These are phyloP conservation scores for Rhagoletis zephyria DNA, from an alignment of 1,140 invertebrate species.

Conservation along the genomic window DNA sequence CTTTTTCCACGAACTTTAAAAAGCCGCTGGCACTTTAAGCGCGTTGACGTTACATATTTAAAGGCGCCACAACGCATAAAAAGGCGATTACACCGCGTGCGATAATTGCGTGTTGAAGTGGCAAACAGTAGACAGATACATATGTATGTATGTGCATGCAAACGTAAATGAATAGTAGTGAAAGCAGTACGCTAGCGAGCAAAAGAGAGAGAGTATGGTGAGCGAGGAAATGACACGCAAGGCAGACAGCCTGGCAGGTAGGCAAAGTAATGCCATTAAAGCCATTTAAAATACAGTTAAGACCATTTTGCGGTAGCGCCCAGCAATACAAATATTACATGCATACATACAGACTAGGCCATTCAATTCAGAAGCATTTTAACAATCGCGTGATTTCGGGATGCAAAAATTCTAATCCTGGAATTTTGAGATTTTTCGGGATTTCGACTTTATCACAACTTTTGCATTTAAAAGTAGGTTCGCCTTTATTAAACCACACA, in stretches of 20 bases:
- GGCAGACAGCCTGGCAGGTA: neutral
- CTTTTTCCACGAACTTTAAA: neutral
- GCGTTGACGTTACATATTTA: conserved; percentile 30
- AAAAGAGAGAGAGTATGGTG: neutral
- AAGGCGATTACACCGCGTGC: conserved; percentile 1
- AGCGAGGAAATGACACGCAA: neutral
- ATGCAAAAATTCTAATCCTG: no score
- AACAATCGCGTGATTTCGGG: no score
- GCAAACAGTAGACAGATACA: conserved; percentile 12
- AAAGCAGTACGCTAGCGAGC: neutral
- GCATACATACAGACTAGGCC: neutral
- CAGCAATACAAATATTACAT: no score
- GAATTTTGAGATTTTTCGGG: no score
- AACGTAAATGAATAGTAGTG: neutral
- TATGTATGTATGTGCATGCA: no score
- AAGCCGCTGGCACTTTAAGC: neutral
- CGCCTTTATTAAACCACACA: no score
- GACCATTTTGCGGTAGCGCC: neutral
- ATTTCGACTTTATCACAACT: no score
- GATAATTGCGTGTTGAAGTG: conserved; percentile 36
- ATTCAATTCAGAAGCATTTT: no score
- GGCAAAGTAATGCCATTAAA: neutral
- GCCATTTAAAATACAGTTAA: conserved; percentile 34
- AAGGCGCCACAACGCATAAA: conserved; percentile 3
- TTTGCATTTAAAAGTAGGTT: no score